Base-by-base conservation (phyloP, 2,797 vertebrate species). In the Pseudochirops cupreus region DNA sequence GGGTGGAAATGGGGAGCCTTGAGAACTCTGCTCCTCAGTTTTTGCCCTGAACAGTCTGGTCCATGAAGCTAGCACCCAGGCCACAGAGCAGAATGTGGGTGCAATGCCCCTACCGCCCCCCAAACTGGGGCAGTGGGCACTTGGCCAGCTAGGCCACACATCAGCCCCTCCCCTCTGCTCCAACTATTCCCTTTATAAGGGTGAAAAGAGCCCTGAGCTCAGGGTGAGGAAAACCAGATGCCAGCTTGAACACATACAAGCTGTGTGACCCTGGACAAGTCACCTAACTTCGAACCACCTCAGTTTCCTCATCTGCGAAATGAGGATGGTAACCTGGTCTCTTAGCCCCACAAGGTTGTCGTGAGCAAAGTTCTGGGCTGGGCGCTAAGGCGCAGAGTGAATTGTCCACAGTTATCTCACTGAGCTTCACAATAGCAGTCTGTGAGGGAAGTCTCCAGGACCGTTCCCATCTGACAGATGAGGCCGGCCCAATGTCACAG, bases 151-250 rank as follows among this genome's bases (percentile, higher is more conserved):
- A 46, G 4, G 53, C 3, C 24, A 24, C 0, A 0, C 3, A 0
- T 2, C 1, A 33, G 91, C 52, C 0, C 52, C 59, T 28, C 11
- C 46, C 39, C 56, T 6, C 0, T 0, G 11, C 50, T 21, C 39
- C 13, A 5, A 13, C 18, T 89, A 16, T 39, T 33, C 39, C n/a
- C 39, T n/a, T 46, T 46, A 16, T 2, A 16, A 11, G 1, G 0
- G 29, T 26, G n/a, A 1, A 3, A 50, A 5, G 0, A 0, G 16
- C 14, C 5, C 0, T 0, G 39, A 91, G 4, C 9, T 13, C 0
- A 0, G 46, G n/a, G 2, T 11, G 1, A n/a, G 46, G 56, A 1
- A 10, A 16, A 24, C 21, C 3, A 0, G 14, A 1, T 0, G 7
- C 10, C 24, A 58, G 26, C 33, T 46, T 46, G 3, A 18, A 26